Evolutionary conservation across 2,113 vertebrate species (phyloP), one percentile per base, ranked within the genome.

Genomic region (Uria aalge): DNA sequence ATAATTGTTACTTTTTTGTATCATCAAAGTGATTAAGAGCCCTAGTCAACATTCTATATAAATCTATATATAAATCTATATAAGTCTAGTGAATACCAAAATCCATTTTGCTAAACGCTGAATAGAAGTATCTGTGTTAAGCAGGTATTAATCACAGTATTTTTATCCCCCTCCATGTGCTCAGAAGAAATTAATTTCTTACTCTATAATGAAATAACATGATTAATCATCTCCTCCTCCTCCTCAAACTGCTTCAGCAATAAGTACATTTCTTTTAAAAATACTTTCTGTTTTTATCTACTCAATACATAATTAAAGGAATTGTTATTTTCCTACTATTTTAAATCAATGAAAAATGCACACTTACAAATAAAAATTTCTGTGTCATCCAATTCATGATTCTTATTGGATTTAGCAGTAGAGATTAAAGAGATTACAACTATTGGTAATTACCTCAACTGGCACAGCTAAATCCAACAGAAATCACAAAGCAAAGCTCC

Each of bases 361-460:
- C 3, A 4, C 29, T 92, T 56, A n/a, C 3, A 94, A 52, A 74
- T 29, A 64, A 76, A 92, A 15, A 60, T 24, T 78, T 59, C 59
- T 75, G 3, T 27, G 34, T 56, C 36, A 90, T 79, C 7, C 75
- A 95, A 32, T 48, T 83, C 16, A 73, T 38, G 14, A 76, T 30
- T 90, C 63, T 93, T 40, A 88, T 19, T 38, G 30, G 63, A 93
- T 94, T 85, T 76, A 93, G 83, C 66, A 93, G 71, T 77, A 85
- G 32, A 13, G 13, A 88, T 45, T 66, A 69, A 94, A 90, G 34
- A 88, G 45, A 68, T 48, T 83, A 88, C 18, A 93, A 4, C 21
- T 73, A 85, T 30, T 73, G 50, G 53, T 40, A 94, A 88, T 26
- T 53, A 79, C 4, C 34, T 90, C 56, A 88, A 76, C 57, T 57